phyloP scores from a whole-genome alignment of 2,888 invertebrate species.

The Caenorhabditis panamensis region DNA sequence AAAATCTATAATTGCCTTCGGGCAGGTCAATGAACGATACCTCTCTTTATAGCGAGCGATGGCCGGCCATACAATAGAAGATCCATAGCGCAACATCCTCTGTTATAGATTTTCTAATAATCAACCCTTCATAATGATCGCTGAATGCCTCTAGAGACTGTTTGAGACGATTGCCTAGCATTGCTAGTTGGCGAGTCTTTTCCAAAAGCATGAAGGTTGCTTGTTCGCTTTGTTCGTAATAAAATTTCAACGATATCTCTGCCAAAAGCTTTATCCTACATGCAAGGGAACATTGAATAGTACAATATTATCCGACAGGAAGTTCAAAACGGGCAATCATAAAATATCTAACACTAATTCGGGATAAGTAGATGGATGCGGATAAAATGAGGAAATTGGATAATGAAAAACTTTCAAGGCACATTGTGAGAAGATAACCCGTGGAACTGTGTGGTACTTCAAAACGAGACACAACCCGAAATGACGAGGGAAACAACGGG shows the following conservation, averaged over 20 bases:
- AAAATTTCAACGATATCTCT: slow-evolving; percentile 18
- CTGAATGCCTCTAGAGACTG: too few relatives aligned
- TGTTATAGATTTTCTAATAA: too few relatives aligned
- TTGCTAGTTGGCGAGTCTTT: too few relatives aligned
- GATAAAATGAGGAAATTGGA: not conserved
- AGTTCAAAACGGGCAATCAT: slow-evolving; percentile 12
- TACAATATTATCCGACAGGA: slow-evolving; percentile 23
- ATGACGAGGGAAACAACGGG: slow-evolving; percentile 19
- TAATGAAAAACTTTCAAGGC: not conserved
- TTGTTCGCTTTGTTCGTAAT: slow-evolving; percentile 23
- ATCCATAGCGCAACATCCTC: too few relatives aligned
- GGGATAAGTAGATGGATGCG: not conserved
- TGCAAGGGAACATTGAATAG: slow-evolving; percentile 13
- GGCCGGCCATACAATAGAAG: too few relatives aligned
- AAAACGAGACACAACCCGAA: slow-evolving; percentile 10
- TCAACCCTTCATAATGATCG: too few relatives aligned
- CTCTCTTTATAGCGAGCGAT: too few relatives aligned
- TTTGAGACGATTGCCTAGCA: too few relatives aligned
- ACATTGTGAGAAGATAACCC: slow-evolving; percentile 6
- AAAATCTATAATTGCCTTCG: too few relatives aligned
- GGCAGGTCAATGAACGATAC: too few relatives aligned
- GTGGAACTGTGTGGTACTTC: slow-evolving; percentile 5
- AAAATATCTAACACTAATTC: not conserved
- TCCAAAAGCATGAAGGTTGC: too few relatives aligned
- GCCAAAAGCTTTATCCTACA: slow-evolving; percentile 21